phyloP scores from a whole-genome alignment of 2,113 vertebrate species.

The Spea bombifrons region DNA sequence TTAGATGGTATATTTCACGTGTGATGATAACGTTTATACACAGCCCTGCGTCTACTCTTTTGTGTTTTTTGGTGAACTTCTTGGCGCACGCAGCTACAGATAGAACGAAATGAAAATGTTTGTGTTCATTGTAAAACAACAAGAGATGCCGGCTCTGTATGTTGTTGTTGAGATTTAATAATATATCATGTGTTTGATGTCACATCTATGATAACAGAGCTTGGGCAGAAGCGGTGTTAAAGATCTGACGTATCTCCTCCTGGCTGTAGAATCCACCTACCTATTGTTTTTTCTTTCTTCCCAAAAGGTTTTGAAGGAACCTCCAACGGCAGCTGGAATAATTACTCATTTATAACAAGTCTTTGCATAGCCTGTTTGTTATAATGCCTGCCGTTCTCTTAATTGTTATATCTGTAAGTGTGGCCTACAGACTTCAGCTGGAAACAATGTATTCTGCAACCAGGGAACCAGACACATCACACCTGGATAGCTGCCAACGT shows the following conservation, averaged over 20 bases:
- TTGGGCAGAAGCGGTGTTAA: neutral
- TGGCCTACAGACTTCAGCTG: neutral
- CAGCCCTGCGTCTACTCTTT: no score
- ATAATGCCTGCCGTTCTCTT: neutral
- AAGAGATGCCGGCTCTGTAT: no score
- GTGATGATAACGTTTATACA: no score
- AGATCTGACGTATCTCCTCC: neutral
- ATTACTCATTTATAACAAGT: constrained; percentile 22
- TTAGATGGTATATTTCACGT: no score
- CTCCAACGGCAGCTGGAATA: constrained; percentile 1
- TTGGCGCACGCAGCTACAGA: no score
- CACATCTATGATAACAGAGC: neutral
- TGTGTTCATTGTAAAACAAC: no score
- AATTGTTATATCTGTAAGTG: accelerated
- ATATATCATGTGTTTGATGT: neutral
- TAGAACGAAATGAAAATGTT: no score
- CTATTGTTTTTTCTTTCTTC: neutral
- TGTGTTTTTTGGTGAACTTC: no score
- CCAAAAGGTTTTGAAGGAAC: accelerated
- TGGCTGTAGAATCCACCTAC: neutral
- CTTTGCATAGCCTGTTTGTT: neutral
- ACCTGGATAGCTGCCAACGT: no score
- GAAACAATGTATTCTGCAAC: no score
- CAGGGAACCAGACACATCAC: no score
- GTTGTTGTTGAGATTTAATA: no score